Base-by-base conservation (phyloP, 2,797 vertebrate species). In the Hylomyscus alleni region DNA sequence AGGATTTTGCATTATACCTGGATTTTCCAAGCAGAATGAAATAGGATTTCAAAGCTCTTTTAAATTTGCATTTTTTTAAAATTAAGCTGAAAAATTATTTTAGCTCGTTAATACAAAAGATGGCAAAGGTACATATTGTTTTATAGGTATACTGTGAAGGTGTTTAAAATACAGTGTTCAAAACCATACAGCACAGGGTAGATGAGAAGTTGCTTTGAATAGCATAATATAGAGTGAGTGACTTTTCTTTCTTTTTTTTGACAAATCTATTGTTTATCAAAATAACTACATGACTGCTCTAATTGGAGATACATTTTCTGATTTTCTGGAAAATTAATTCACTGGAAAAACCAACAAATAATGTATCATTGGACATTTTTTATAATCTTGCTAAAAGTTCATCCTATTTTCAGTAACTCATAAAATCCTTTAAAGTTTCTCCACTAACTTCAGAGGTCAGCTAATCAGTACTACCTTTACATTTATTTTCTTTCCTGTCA, bases 61-160 rank as follows among this genome's bases (percentile, higher is more conserved):
- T 69, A 93, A 86, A 75, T 24, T 22, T 96, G 31, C 15, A 93
- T 94, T 85, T 84, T 60, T 60, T 93, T 13, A 44, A 96, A 95
- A 91, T 50, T 91, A 13, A 91, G 56, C 12, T 87, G 22, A 50
- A 87, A 96, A 95, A 88, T 75, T 65, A 90, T 6, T 89, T 91
- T 87, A 40, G 24, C 4, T 85, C 29, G 44, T n/a, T 37, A 52
- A 40, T 73, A 65, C 85, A 78, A 98, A 97, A 92, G 19, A 60
- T 84, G 80, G 17, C 26, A 95, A 76, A 91, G 50, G 2, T 92
- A 17, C 13, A 94, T 88, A 95, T 82, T 44, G 92, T 97, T 98
- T 97, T 97, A 95, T 95, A 98, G 86, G 89, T 89, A 40, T 94
- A 92, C 80, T 20, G 62, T 72, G 47, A 76, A 58, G 58, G 19